Evolutionary conservation across 2,113 vertebrate genomes (phyloP).

Genomic region (Hyaena hyaena): DNA sequence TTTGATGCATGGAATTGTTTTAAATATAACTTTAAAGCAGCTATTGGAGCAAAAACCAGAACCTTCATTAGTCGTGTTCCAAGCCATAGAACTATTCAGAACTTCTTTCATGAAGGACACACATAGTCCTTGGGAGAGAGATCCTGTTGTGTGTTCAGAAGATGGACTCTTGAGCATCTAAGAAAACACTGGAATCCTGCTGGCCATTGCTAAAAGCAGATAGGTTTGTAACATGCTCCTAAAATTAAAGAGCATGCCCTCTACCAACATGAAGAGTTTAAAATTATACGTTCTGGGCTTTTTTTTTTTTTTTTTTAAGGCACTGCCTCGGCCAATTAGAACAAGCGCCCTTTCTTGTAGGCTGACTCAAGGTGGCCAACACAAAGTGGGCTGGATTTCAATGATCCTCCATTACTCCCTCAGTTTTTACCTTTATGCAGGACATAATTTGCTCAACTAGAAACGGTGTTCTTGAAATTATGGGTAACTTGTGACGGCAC

Average conservation of each 20-base stretch:
- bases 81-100: neutral
- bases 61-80: neutral
- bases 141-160: neutral
- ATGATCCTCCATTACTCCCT: neutral
- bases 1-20: neutral
- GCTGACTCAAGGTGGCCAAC: too few relatives aligned
- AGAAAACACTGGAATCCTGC: neutral
- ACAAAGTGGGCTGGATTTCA: neutral
- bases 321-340: neutral
- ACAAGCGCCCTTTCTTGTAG: neutral
- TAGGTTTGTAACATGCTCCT: neutral
- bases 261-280: neutral
- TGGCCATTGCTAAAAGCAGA: neutral
- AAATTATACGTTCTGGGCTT: neutral
- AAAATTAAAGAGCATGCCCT: neutral
- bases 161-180: neutral
- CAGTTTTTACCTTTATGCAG: neutral
- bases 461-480: neutral
- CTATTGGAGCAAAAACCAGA: neutral
- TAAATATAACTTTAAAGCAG: neutral
- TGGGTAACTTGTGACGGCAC: rapidly evolving
- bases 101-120: neutral
- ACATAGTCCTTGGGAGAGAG: neutral
- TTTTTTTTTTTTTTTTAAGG: neutral
- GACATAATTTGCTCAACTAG: neutral